These are phyloP conservation scores for Cybosia mesomella DNA, from an alignment of 2,888 invertebrate genomes.

Conservation along the genomic window DNA sequence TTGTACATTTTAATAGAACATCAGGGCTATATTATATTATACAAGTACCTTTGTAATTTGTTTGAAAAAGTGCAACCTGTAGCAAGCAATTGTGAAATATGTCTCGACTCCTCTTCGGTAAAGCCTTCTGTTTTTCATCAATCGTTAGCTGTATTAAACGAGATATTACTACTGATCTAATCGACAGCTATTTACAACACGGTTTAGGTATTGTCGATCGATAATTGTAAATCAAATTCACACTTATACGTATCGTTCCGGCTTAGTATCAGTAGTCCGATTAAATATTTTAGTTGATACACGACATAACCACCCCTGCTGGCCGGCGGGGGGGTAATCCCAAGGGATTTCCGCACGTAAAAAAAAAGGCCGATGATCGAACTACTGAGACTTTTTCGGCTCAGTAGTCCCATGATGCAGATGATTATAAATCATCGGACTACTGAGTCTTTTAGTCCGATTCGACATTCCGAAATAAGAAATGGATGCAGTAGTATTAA, in stretches of 20 bases:
- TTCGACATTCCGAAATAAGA: too few relatives aligned
- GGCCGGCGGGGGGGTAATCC: too few relatives aligned
- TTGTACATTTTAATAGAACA: neutral
- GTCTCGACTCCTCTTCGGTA: neutral
- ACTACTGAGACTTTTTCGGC: too few relatives aligned
- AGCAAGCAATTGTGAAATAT: neutral
- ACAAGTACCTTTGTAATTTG: neutral
- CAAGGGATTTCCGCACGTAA: too few relatives aligned
- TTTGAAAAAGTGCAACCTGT: neutral
- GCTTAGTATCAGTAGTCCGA: neutral
- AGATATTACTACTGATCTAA: slow-evolving; percentile 4
- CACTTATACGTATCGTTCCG: neutral
- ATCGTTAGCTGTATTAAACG: slow-evolving; percentile 1
- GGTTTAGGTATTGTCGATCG: neutral
- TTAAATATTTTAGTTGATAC: too few relatives aligned
- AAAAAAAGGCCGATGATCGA: too few relatives aligned
- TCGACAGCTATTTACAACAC: neutral
- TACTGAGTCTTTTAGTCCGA: too few relatives aligned
- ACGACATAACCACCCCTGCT: too few relatives aligned
- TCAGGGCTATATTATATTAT: neutral
- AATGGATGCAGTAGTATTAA: too few relatives aligned
- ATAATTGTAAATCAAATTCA: neutral
- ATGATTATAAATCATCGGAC: too few relatives aligned
- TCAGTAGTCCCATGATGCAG: too few relatives aligned
- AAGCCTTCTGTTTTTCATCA: slow-evolving; percentile 8